Percentiles rank a stretch among this genome's conserved stretches.
phyloP scores from a whole-genome alignment of 2,113 vertebrate species.

The Malurus melanocephalus region DNA sequence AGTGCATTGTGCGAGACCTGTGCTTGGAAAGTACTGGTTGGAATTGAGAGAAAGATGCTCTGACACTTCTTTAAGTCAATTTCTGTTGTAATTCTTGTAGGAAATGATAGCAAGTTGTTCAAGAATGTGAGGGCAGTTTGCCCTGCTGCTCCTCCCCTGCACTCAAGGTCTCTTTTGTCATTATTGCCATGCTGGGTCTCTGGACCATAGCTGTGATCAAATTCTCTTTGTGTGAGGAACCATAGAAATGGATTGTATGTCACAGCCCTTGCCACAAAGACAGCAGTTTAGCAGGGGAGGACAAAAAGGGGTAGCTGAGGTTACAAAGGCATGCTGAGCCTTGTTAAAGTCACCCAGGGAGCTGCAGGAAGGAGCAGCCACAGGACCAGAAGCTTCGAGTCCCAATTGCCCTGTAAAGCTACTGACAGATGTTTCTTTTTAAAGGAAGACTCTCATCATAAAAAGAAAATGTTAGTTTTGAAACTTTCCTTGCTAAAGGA shows the following conservation, averaged over 20 bases:
- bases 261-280: background rate
- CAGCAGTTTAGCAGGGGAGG: background rate
- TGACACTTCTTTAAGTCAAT: background rate
- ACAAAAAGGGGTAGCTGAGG: slow-evolving; percentile 8
- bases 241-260: background rate
- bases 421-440: background rate
- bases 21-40: background rate
- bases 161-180: background rate
- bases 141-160: background rate
- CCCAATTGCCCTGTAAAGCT: background rate
- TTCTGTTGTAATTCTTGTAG: background rate
- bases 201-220: background rate
- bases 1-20: background rate
- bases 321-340: background rate
- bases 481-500: background rate
- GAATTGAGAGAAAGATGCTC: background rate
- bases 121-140: background rate
- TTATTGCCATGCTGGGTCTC: background rate
- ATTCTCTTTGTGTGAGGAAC: background rate
- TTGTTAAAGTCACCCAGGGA: background rate
- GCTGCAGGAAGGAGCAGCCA: background rate
- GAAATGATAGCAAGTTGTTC: background rate
- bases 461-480: background rate
- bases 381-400: background rate
- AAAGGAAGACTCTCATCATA: background rate